A percentile compares a stretch with the other conserved stretches of the same genome.
These are phyloP conservation scores for Callospermophilus lateralis DNA, from an alignment of 2,113 vertebrate species.

Conservation along the genomic window DNA sequence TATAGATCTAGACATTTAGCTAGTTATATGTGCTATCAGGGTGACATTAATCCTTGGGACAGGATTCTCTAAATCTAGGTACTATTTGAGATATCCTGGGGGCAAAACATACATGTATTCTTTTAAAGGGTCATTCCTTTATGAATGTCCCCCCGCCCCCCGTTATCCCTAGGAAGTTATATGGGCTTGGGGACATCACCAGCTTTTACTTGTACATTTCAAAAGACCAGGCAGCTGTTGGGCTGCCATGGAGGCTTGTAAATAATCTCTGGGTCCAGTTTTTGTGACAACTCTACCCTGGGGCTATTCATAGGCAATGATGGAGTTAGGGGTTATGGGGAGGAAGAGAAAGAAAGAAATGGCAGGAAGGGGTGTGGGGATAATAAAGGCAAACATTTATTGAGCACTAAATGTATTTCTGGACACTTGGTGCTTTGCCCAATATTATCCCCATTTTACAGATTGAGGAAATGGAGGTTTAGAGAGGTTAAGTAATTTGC, in stretches of 20 bases:
- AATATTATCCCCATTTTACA: constrained; percentile 72
- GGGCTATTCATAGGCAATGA: neutral
- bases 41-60: neutral
- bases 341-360: neutral
- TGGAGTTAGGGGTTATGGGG: neutral
- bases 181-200: neutral
- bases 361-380: neutral
- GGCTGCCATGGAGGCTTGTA: neutral
- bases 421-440: neutral
- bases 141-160: neutral
- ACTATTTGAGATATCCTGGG: neutral
- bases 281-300: neutral
- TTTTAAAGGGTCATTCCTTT: neutral
- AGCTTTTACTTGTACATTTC: neutral
- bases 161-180: neutral
- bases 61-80: neutral
- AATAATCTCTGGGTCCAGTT: neutral
- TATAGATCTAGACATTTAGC: neutral
- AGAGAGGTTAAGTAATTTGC: constrained; percentile 63
- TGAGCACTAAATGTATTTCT: neutral
- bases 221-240: neutral
- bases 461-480: constrained; percentile 59
- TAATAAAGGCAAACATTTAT: neutral
- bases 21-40: neutral
- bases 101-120: neutral